These are phyloP conservation scores for Carabus problematicus DNA, from an alignment of 2,888 invertebrate species.

Conservation along the genomic window DNA sequence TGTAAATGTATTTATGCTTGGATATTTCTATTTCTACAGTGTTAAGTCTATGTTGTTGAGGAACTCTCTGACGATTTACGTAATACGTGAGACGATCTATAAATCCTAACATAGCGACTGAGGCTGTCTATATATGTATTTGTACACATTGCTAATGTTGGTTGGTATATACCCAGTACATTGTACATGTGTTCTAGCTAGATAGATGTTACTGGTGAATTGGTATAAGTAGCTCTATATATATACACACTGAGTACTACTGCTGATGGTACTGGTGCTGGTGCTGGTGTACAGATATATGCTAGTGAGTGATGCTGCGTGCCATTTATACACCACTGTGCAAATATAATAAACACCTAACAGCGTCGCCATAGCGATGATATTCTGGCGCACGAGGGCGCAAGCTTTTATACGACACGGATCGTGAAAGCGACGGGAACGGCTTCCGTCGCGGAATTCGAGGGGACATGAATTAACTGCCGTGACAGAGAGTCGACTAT, in stretches of 20 bases:
- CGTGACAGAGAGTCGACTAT: conserved; percentile 7
- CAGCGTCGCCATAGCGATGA: conserved; percentile 28
- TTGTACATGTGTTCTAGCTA: no score
- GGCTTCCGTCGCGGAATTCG: conserved; percentile 26
- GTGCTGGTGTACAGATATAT: neutral
- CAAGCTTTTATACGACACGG: conserved; percentile 6
- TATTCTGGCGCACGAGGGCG: conserved; percentile 18
- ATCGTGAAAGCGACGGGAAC: conserved; percentile 19
- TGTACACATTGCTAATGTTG: no score
- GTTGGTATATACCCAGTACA: no score
- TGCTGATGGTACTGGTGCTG: neutral
- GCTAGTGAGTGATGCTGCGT: neutral
- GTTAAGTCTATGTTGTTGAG: no score
- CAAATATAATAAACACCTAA: conserved; percentile 37
- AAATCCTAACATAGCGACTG: no score
- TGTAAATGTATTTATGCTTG: no score
- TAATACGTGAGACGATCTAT: no score
- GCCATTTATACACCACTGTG: conserved; percentile 34
- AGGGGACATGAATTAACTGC: conserved; percentile 32
- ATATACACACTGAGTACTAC: neutral
- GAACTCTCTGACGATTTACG: no score
- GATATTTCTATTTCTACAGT: no score
- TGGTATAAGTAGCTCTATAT: no score
- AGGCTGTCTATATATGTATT: no score
- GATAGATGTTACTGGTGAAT: no score